phyloP scores from a whole-genome alignment of 2,797 vertebrate genomes.

The Oryzias sinensis region DNA sequence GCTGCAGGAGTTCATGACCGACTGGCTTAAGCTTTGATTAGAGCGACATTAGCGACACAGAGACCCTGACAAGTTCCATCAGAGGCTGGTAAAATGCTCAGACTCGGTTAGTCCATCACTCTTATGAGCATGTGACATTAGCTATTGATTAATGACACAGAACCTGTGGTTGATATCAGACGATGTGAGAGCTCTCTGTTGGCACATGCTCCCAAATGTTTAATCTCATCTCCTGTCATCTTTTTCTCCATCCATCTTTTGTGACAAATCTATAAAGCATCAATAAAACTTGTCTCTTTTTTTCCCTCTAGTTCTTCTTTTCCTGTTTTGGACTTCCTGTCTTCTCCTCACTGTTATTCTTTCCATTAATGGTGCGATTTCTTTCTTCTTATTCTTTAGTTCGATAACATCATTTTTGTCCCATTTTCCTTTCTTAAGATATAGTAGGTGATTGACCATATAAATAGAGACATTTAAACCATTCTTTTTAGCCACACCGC shows the following conservation, averaged over 20 bases:
- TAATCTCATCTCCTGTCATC: conserved; percentile 4
- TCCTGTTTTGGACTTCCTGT: conserved; percentile 13
- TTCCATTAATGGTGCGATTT: neutral
- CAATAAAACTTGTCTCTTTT: conserved; percentile 3
- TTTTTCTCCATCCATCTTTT: neutral
- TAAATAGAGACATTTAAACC: neutral
- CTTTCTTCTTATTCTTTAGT: neutral
- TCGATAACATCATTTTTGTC: conserved; percentile 13
- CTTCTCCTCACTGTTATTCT: conserved; percentile 13
- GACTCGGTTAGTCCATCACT: conserved; percentile 18
- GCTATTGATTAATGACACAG: conserved; percentile 22
- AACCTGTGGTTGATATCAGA: conserved; percentile 24
- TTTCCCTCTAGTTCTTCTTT: conserved; percentile 8
- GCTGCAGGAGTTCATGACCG: conserved; percentile 50
- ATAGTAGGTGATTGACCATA: neutral
- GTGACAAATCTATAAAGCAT: conserved; percentile 9
- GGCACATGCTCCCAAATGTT: conserved; percentile 12
- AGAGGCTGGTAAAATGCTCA: conserved; percentile 1
- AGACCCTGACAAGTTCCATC: conserved; percentile 15
- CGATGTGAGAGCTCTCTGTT: conserved; percentile 1
- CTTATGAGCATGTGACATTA: conserved; percentile 14
- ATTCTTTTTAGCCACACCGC: no score
- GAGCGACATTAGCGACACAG: conserved; percentile 14
- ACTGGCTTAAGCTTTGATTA: conserved; percentile 34
- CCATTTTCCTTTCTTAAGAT: neutral